Conservation (phyloP, 2,888 invertebrate species). For the Synanthedon myopaeformis region DNA sequence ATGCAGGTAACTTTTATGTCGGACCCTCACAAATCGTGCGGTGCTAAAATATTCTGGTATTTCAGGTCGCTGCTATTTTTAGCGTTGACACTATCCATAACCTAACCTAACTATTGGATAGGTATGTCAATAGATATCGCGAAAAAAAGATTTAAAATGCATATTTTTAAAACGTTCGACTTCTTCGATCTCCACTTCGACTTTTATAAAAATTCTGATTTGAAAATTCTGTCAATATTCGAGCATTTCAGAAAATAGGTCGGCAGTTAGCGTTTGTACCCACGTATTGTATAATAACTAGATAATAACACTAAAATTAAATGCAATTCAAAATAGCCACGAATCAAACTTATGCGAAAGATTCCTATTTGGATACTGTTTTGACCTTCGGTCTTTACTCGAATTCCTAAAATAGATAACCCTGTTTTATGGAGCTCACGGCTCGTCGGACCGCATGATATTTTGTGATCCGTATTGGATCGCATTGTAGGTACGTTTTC, state of each 20-base stretch:
- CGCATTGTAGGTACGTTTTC: constrained; percentile 17
- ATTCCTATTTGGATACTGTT: too few species aligned
- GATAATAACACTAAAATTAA: neutral
- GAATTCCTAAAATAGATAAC: constrained; percentile 8
- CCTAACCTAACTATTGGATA: too few species aligned
- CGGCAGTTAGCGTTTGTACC: neutral
- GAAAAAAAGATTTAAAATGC: too few species aligned
- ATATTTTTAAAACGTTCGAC: too few species aligned
- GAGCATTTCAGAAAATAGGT: neutral
- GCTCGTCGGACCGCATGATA: constrained; percentile 10
- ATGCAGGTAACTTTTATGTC: too few species aligned
- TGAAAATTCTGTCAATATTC: neutral
- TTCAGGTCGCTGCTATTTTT: too few species aligned
- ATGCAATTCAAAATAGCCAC: neutral
- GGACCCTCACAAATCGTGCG: too few species aligned
- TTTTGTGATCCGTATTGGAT: constrained; percentile 19
- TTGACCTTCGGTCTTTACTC: constrained; percentile 8
- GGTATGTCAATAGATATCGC: too few species aligned
- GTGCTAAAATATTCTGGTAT: too few species aligned
- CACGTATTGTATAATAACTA: neutral
- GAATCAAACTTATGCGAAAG: too few species aligned
- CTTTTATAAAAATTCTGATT: neutral
- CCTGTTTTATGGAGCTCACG: constrained; percentile 14
- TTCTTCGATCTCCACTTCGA: too few species aligned
- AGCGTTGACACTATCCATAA: too few species aligned